A percentile compares a stretch with the other conserved stretches of the same genome.
Conservation (phyloP, 2,888 invertebrate genomes). For the Mesorhabditis spiculigera region DNA sequence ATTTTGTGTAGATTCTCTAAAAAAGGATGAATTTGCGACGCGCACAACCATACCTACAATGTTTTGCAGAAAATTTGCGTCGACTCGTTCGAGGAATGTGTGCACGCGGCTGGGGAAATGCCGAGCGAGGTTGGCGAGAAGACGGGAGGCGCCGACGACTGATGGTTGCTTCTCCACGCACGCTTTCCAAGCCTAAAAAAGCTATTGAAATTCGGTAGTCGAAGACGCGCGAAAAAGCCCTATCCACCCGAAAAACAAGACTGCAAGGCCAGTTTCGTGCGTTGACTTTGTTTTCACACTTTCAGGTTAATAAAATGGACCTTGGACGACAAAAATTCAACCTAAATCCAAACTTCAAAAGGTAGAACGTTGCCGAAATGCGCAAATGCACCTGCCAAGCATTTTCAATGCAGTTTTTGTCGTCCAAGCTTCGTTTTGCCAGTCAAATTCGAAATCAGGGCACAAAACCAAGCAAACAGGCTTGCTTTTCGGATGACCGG, state of each 20-base stretch:
- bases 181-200: constrained; percentile 6
- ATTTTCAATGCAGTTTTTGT: too few species aligned
- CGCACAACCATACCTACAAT: not conserved
- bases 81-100: constrained; percentile 16
- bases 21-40: not conserved
- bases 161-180: constrained; percentile 7
- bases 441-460: too few species aligned
- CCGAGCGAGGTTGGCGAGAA: constrained; percentile 37
- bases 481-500: not conserved
- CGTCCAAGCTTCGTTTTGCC: too few species aligned
- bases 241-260: too few species aligned
- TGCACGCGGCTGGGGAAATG: constrained; percentile 32
- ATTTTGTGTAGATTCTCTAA: not conserved
- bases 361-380: too few species aligned
- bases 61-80: not conserved
- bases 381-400: too few species aligned
- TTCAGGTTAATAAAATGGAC: too few species aligned
- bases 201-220: not conserved
- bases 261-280: too few species aligned
- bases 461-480: not conserved
- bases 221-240: not conserved
- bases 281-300: too few species aligned
- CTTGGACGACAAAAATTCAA: too few species aligned
- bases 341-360: too few species aligned
- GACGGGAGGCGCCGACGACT: constrained; percentile 25